Percentiles rank a stretch among this genome's conserved stretches.
These are phyloP conservation scores for Pangasius macronema DNA, from an alignment of 2,797 vertebrate genomes.

Conservation along the genomic window DNA sequence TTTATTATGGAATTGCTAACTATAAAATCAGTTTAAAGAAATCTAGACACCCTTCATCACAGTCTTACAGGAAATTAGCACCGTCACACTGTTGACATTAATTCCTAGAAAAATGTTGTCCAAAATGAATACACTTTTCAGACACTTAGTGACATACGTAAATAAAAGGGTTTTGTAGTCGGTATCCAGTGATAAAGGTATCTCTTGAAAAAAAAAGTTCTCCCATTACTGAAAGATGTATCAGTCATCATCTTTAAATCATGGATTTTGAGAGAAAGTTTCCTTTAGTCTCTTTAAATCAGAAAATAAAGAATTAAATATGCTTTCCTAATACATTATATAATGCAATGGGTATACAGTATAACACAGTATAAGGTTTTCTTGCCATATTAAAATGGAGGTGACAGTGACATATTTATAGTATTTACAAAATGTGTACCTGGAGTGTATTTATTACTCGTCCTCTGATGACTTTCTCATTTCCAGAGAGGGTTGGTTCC, in stretches of 20 bases:
- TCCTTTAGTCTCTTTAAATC: neutral
- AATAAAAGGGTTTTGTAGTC: too few relatives aligned
- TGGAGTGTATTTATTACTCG: neutral
- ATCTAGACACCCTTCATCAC: neutral
- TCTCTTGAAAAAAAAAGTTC: too few relatives aligned
- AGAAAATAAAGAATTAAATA: too few relatives aligned
- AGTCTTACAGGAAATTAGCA: neutral
- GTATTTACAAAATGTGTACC: neutral
- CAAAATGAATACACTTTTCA: neutral
- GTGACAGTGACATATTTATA: neutral
- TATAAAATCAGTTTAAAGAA: neutral
- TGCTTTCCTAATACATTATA: neutral
- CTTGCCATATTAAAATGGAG: neutral
- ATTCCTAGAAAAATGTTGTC: neutral
- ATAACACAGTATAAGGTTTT: neutral
- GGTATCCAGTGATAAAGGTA: too few relatives aligned
- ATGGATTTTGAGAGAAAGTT: neutral
- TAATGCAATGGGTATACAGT: neutral
- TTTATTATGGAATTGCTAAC: conserved; percentile 1
- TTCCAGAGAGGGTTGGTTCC: conserved; percentile 90
- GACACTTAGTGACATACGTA: too few relatives aligned
- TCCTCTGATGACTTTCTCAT: neutral
- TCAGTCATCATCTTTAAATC: neutral
- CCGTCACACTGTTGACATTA: neutral
- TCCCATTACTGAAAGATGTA: neutral